Conservation (phyloP, 1,140 invertebrate genomes). For the Linepithema humile region DNA sequence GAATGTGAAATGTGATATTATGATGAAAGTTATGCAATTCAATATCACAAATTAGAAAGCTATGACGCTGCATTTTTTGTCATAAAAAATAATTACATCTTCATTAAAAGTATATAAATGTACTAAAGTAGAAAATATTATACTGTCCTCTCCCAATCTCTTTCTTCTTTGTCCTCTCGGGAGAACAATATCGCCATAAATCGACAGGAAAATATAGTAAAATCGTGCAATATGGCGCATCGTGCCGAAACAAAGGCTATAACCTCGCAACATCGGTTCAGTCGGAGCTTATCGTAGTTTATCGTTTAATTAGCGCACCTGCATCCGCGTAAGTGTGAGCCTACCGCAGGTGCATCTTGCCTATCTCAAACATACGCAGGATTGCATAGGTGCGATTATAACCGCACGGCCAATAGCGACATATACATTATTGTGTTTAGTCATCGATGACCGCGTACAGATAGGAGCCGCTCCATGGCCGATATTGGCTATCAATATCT, state of each 20-base stretch:
- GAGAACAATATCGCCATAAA: background rate
- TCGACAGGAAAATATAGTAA: background rate
- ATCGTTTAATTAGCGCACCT: constrained; percentile 57
- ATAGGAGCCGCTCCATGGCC: background rate
- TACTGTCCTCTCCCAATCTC: background rate
- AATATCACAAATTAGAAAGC: background rate
- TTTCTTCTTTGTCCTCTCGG: background rate
- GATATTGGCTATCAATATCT: background rate
- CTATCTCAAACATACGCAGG: background rate
- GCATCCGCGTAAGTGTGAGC: constrained; percentile 21
- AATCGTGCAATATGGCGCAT: background rate
- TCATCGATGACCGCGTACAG: background rate
- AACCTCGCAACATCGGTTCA: background rate
- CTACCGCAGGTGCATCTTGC: constrained; percentile 42
- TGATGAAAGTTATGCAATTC: background rate
- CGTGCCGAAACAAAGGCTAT: background rate
- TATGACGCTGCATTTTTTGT: background rate
- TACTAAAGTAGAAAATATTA: background rate
- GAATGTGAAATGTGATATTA: no score
- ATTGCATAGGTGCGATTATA: background rate
- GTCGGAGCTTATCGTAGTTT: constrained; percentile 34
- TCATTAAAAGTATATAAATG: background rate
- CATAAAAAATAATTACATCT: background rate
- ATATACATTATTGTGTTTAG: constrained; percentile 14
- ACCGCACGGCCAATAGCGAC: background rate